Base-by-base conservation (phyloP, 2,113 vertebrate species). In the Copsychus sechellarum region DNA sequence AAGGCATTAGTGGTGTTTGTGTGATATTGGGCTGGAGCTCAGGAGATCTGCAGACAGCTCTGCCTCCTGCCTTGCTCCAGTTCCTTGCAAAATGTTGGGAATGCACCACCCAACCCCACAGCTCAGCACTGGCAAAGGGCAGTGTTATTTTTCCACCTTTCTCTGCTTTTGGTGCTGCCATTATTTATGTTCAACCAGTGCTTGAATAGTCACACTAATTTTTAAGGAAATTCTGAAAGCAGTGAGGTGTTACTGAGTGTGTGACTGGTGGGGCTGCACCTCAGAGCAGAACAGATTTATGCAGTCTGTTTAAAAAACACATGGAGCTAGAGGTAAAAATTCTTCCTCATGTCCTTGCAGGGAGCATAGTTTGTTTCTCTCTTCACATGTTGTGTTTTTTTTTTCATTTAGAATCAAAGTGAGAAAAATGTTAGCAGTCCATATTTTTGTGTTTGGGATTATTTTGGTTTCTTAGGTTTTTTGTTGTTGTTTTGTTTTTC, bases 1-100 rank as follows among this genome's bases (percentile, higher is more conserved):
- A 72, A 0, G 0, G 4, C 1, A 2, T 76, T 42, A 54, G 26
- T 57, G 76, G 14, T 21, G 20, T 9, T 45, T 38, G 50, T 33
- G 25, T 28, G 34, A 19, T 17, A n/a, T 7, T 47, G 60, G 54
- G 10, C 86, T 57, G 61, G 56, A 47, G 20, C 70, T 80, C 28
- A 33, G 38, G 38, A 91, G 81, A n/a, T 61, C 33, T 65, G 28
- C 50, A 36, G 8, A 3, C 57, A 79, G 26, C 23, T 64, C 34
- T 51, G 50, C 10, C 12, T 83, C 57, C 45, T 69, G 33, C n/a
- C 50, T 20, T 69, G 48, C 48, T 50, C 48, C 36, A 20, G 1
- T 45, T 82, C 60, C 45, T 58, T 73, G 19, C 8, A 14, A 62
- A 50, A 25, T 24, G 11, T 11, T 31, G 36, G 26, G 33, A 42